Conservation (phyloP, 2,113 vertebrate genomes). For the Callopanchax toddi region DNA sequence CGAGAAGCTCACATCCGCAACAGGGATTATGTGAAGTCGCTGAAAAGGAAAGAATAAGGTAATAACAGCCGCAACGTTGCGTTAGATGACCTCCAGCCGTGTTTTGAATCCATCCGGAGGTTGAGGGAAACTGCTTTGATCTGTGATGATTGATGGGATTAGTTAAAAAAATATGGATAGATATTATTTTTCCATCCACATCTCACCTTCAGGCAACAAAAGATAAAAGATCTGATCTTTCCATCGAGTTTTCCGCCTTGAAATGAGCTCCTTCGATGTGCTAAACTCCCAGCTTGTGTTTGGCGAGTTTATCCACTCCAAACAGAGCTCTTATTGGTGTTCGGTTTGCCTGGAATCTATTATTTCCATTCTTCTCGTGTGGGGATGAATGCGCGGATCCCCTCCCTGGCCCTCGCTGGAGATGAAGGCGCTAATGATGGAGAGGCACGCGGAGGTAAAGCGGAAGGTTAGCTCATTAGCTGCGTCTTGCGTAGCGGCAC, state of each 20-base stretch:
- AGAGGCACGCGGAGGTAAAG: conserved; percentile 19
- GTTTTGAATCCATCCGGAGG: conserved; percentile 5
- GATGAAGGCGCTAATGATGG: conserved; percentile 30
- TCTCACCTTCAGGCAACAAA: background rate
- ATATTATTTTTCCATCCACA: background rate
- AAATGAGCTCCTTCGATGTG: background rate
- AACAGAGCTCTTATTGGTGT: conserved; percentile 15
- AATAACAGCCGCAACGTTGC: background rate
- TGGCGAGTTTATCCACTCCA: conserved; percentile 11
- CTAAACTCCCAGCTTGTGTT: conserved; percentile 8
- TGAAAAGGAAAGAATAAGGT: conserved; percentile 6
- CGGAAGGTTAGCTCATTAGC: conserved; percentile 55
- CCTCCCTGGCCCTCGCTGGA: background rate
- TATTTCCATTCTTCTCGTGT: conserved; percentile 8
- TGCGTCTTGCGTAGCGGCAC: background rate
- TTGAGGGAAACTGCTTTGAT: conserved; percentile 10
- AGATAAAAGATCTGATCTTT: background rate
- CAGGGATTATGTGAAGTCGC: background rate
- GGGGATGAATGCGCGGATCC: conserved; percentile 15
- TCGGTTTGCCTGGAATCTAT: background rate
- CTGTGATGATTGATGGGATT: background rate
- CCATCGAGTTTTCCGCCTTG: background rate
- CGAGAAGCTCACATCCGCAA: conserved; percentile 8
- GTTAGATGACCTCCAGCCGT: conserved; percentile 4
- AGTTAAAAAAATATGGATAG: background rate